phyloP scores from a whole-genome alignment of 2,113 vertebrate species.

The Falco punctatus region DNA sequence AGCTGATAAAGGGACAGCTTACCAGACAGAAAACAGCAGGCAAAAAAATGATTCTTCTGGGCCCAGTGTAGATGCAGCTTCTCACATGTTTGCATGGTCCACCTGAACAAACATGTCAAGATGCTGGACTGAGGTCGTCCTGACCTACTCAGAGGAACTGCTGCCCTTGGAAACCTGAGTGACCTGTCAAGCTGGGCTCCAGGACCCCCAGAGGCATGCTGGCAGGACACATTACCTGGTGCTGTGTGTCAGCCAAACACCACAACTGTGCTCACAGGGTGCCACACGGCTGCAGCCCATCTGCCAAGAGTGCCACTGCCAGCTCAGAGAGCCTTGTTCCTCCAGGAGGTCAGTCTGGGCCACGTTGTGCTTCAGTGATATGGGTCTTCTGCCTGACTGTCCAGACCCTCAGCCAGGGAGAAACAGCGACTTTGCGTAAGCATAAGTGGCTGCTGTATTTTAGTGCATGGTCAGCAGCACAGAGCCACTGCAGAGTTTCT shows the following conservation, averaged over 20 bases:
- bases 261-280: rapidly evolving
- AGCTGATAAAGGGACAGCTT: neutral
- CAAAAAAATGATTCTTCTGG: neutral
- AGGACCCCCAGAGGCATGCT: too few species aligned
- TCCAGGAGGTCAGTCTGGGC: rapidly evolving
- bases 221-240: neutral
- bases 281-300: rapidly evolving
- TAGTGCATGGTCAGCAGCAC: neutral
- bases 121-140: neutral
- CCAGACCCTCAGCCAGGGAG: neutral
- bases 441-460: neutral
- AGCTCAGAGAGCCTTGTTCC: rapidly evolving
- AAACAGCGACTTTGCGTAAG: neutral
- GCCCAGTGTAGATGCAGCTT: neutral
- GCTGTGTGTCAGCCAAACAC: neutral
- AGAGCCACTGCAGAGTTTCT: neutral
- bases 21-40: neutral
- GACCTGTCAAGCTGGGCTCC: rapidly evolving
- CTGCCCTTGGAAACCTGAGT: neutral
- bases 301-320: neutral
- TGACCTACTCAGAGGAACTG: neutral
- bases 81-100: neutral
- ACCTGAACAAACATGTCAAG: neutral
- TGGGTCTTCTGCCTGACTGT: neutral
- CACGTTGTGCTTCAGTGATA: neutral